Evolutionary conservation across 2,797 vertebrate genomes (phyloP).

Genomic region (Sebastes steindachneri): DNA sequence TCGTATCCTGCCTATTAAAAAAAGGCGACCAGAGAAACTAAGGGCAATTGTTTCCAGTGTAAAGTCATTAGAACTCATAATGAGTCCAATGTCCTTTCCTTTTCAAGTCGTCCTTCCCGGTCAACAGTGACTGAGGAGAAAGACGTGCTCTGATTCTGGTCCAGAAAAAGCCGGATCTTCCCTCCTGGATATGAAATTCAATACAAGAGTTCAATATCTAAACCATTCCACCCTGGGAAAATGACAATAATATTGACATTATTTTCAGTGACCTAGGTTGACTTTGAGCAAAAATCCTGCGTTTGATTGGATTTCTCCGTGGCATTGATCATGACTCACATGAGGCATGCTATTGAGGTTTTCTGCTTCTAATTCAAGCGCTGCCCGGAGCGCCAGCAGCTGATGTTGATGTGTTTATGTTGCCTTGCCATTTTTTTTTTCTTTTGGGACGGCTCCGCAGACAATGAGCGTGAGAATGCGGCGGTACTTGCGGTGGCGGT

Average conservation of each 20-base stretch:
- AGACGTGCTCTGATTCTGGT: constrained; percentile 13
- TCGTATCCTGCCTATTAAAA: constrained; percentile 74
- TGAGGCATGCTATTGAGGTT: constrained; percentile 55
- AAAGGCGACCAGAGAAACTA: constrained; percentile 55
- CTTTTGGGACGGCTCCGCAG: constrained; percentile 18
- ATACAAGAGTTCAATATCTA: constrained; percentile 31
- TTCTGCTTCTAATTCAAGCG: constrained; percentile 60
- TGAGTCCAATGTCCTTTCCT: constrained; percentile 47
- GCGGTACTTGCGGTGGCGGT: constrained; percentile 1
- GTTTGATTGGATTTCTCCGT: constrained; percentile 59
- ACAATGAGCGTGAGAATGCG: constrained; percentile 20
- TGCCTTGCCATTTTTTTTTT: constrained; percentile 19
- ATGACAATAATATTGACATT: constrained; percentile 54
- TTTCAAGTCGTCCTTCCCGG: constrained; percentile 43
- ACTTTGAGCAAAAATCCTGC: constrained; percentile 60
- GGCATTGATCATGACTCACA: constrained; percentile 70
- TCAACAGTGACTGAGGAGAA: constrained; percentile 11
- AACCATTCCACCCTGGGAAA: constrained; percentile 32
- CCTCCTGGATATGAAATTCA: constrained; percentile 21
- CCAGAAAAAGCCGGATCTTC: background rate
- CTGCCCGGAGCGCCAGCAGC: constrained; percentile 51
- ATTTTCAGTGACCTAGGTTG: constrained; percentile 55
- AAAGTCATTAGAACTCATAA: constrained; percentile 67
- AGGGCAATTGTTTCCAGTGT: constrained; percentile 72
- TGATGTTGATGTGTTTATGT: constrained; percentile 48